Base-by-base conservation (phyloP, 2,888 invertebrate species). In the Trichogramma evanescens region DNA sequence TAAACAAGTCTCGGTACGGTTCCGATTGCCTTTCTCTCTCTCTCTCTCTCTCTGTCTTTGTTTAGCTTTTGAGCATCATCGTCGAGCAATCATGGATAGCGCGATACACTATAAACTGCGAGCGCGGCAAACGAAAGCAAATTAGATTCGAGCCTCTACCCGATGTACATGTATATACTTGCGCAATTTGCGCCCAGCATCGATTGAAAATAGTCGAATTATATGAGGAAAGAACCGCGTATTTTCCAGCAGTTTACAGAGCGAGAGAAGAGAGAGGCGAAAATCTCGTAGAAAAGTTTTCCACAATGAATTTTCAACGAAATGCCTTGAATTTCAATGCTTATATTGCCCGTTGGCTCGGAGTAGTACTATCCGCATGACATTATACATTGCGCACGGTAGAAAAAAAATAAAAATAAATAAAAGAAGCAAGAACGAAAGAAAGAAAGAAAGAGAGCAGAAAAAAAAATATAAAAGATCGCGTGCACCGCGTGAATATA, bases 221-320 rank as follows among this genome's bases (percentile, higher is more conserved):
- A 58, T 58, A 48, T 49, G 26, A 26, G 26, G 26, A 26, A 26
- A 26, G 26, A 26, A 26, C 26, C 26, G 26, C 26, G 26, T 26
- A 26, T 26, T 26, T 26, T 26, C 26, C 26, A 26, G 26, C 26
- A 26, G 26, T 26, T 26, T 26, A 26, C 26, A 26, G 26, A 26
- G 26, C 26, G 26, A 26, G 26, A 26, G 26, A 26, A 26, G 3
- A 26, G 9, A 41, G 48, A 54, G 41, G 54, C 55, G 52, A 59
- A 56, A 52, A 41, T 54, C 52, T 46, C 42, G 40, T 1, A 26
- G 8, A 7, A 45, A n/a, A 61, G 56, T 54, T 61, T 61, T 57
- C 26, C 45, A 39, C 50, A 39, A 57, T 61, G 61, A 61, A 57
- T 57, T 26, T 61, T 61, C 61, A 61, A 57, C 51, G 61, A 57